A percentile compares a stretch with the other conserved stretches of the same genome.
phyloP scores from a whole-genome alignment of 30 jellyfish, hydroid and myxozoan genomes.

The Aurelia sp. region DNA sequence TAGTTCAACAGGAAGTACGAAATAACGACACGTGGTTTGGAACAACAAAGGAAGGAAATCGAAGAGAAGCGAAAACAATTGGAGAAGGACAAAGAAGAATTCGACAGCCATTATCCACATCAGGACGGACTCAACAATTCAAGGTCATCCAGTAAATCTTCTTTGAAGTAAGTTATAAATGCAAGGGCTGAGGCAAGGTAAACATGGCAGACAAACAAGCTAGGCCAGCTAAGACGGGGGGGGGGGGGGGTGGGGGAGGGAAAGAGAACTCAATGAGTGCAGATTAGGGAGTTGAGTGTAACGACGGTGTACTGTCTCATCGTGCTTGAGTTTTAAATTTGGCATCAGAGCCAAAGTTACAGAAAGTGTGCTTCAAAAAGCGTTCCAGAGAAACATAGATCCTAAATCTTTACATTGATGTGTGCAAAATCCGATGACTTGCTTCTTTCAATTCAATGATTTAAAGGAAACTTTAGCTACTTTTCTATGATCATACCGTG shows the following conservation, averaged over 20 bases:
- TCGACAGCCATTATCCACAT: conserved; percentile 76
- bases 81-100: conserved; percentile 80
- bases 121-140: conserved; percentile 91
- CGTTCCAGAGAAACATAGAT: too few species aligned
- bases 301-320: neutral
- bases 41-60: conserved; percentile 83
- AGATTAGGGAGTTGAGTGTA: neutral
- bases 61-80: conserved; percentile 84
- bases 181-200: conserved; percentile 72
- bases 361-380: too few species aligned
- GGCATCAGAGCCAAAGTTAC: too few species aligned
- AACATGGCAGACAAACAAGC: conserved; percentile 19
- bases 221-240: conserved; percentile 16
- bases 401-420: too few species aligned
- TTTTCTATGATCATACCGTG: too few species aligned
- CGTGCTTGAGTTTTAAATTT: too few species aligned
- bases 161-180: conserved; percentile 88
- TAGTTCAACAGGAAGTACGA: conserved; percentile 96
- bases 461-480: too few species aligned
- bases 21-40: conserved; percentile 89
- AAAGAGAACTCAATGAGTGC: neutral
- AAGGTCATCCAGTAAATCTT: conserved; percentile 98
- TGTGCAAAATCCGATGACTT: too few species aligned
- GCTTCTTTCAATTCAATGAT: too few species aligned
- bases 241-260: neutral